Base-by-base conservation (phyloP, 2,888 invertebrate species). In the Corythucha ciliata region DNA sequence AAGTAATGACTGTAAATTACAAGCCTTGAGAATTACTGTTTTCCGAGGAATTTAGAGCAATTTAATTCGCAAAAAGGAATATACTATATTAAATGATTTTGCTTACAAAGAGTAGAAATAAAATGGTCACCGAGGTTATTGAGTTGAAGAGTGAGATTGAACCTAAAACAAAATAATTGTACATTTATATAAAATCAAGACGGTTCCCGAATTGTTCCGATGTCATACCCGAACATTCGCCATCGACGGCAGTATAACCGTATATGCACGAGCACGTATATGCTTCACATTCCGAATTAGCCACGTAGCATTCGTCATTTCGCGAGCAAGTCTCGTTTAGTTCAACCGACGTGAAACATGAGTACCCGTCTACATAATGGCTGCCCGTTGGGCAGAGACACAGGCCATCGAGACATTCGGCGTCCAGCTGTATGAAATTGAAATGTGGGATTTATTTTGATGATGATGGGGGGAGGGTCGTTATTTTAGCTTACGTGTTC, bases 381-480 rank as follows among this genome's bases (percentile, higher is more conserved):
- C 24, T 39, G 14, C 44, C 39, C 1, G 22, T 12, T 3, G 24
- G 25, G 16, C 56, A 56, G 12, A 4, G 16, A 33, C 56, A 56
- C n/a, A 27, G 29, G 3, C 45, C 41, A 3, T 51, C n/a, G 6
- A 12, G 21, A 26, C 56, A 56, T 2, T 27, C 39, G 6, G 42
- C 56, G 18, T 52, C 48, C n/a, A 56, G 26, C 56, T 54, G 32
- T 12, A 51, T 10, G 3, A 36, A 42, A n/a, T n/a, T n/a, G n/a
- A n/a, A n/a, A n/a, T n/a, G n/a, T n/a, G n/a, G n/a, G n/a, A n/a
- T n/a, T n/a, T n/a, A n/a, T n/a, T n/a, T n/a, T n/a, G n/a, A 34
- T 22, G 24, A 41, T 27, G 12, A 14, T 20, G 14, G n/a, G n/a
- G n/a, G 22, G 10, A 26, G 22, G 4, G 44, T 42, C 5, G 10